Base-by-base conservation (phyloP, 2,113 vertebrate genomes). In the Leucoraja erinaceus region DNA sequence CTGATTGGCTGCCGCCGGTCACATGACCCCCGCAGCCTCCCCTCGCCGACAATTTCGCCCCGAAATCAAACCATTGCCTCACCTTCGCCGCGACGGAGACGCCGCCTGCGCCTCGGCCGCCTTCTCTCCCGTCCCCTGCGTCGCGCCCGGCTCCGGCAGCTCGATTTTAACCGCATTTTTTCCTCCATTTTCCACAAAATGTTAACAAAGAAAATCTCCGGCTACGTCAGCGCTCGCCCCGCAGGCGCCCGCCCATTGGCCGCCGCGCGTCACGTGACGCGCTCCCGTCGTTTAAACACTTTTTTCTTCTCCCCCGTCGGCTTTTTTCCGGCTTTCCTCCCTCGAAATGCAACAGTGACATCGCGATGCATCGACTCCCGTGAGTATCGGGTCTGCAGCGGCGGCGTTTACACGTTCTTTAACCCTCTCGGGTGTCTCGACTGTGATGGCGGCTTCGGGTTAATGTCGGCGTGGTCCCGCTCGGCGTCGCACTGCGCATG, bases 391-490 rank as follows among this genome's bases (percentile, higher is more conserved):
- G 22, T 88, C 83, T 3, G 83, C 28, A 31, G 59, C 28, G 5
- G 59, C 59, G 28, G 59, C 83, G 10, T 31, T 88, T 88, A n/a
- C 83, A 63, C 7, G 59, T 63, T 88, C 83, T 88, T 88, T 88
- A 88, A 88, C 83, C 83, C 83, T 88, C 83, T 88, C 83, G 83
- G 83, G 83, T 88, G 83, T 88, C 83, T 88, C 25, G 28, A 88
- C 83, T 63, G 83, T 88, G 83, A 88, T 88, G 83, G 83, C 83
- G 83, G 83, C 83, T 88, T 88, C 83, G 83, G 83, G 83, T 88
- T 88, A 88, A 88, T 63, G 83, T 88, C 83, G 83, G 83, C 83
- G 83, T 88, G 83, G 59, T 88, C 11, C 83, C 59, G 56, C 59
- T 88, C 4, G 59, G 38, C 28, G 12, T 12, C 28, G n/a, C 7